Base-by-base conservation (phyloP, 2,113 vertebrate genomes). In the Ibidorhyncha struthersii region DNA sequence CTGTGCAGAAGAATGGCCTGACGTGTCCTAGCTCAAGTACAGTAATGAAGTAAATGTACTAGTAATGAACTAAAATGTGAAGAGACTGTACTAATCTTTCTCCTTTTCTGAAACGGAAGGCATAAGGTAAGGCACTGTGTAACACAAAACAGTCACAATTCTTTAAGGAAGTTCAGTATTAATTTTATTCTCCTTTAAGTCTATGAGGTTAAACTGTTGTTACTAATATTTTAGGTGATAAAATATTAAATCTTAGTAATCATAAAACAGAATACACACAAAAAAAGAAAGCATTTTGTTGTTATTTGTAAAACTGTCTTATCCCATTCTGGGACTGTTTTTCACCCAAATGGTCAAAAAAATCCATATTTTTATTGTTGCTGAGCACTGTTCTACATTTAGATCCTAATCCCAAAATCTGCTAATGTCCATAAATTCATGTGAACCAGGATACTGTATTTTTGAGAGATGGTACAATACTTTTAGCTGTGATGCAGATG, bases 271-370 rank as follows among this genome's bases (percentile, higher is more conserved):
- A 55, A 38, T 17, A 20, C 53, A 3, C 3, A 30, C 11, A n/a
- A 6, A 55, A 15, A 59, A 47, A 7, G 1, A 36, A 65, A 53
- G 1, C 0, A 9, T 40, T 82, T 55, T 55, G 3, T 6, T 65
- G 8, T 50, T 8, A 29, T 10, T 59, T 47, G 10, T 56, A 45
- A 61, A 61, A 53, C 12, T 36, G 6, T 4, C 7, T 62, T 47
- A 20, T 3, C 2, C 3, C 1, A 0, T 59, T 59, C 23, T 76
- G 43, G 15, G 13, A 26, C 21, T 36, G 8, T 1, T n/a, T 86
- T 93, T 81, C 15, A 59, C 8, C 6, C 10, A 49, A 56, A 32
- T 27, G 18, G 13, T 15, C 0, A 80, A 80, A 89, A 66, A 67
- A 50, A 9, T 30, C 20, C 10, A 0, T 69, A 19, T 36, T 8